Conservation (phyloP, 2,113 vertebrate genomes). For the Perca schrenkii region DNA sequence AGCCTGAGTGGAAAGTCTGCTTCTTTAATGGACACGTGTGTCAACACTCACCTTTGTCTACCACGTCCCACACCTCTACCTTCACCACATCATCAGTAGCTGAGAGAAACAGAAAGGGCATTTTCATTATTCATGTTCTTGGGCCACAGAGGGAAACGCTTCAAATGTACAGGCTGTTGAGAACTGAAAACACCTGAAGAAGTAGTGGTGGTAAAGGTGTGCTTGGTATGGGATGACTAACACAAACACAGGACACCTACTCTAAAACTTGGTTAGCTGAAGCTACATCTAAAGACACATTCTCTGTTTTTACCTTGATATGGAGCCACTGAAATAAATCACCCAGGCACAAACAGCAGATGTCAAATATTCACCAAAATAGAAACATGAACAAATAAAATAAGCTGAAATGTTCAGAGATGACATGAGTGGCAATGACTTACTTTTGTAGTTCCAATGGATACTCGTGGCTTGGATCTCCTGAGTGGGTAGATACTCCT, state of each 20-base stretch:
- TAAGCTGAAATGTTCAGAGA: background rate
- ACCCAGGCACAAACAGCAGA: conserved; percentile 60
- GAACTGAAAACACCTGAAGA: conserved; percentile 8
- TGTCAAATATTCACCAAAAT: conserved; percentile 52
- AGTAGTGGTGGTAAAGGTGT: background rate
- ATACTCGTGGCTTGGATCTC: conserved; percentile 99
- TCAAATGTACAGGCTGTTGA: background rate
- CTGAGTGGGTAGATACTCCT: conserved; percentile 98
- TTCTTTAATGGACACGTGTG: background rate
- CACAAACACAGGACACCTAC: conserved; percentile 35
- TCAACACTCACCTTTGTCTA: conserved; percentile 94
- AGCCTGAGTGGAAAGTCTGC: conserved; percentile 1
- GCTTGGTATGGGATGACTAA: background rate
- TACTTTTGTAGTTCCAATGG: conserved; percentile 99
- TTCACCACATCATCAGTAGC: conserved; percentile 98
- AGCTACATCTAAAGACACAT: conserved; percentile 29
- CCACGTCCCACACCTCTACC: conserved; percentile 99
- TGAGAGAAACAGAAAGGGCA: conserved; percentile 61
- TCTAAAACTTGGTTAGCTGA: conserved; percentile 33
- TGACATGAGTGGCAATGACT: conserved; percentile 57
- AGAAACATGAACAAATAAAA: background rate
- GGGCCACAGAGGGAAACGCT: background rate
- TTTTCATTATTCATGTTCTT: conserved; percentile 13
- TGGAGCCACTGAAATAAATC: conserved; percentile 77
- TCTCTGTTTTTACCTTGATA: conserved; percentile 74